A percentile compares a stretch with the other conserved stretches of the same genome.
Evolutionary conservation across 2,888 invertebrate species (phyloP).

Genomic region (Reticulitermes lucifugus): DNA sequence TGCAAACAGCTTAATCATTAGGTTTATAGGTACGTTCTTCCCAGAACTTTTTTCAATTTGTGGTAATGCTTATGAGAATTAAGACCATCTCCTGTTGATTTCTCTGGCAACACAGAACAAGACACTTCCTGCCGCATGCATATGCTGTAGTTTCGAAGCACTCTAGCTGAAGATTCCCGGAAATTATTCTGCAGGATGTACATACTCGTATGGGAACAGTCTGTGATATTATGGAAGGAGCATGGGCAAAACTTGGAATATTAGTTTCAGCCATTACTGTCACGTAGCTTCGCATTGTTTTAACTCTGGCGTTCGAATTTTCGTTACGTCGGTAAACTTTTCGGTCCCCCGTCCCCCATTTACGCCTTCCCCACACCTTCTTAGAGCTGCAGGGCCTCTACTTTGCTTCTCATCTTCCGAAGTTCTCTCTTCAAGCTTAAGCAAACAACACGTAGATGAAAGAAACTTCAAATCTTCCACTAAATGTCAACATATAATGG

Average conservation of each 20-base stretch:
- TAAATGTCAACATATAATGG: slow-evolving; percentile 14
- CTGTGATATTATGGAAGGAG: neutral
- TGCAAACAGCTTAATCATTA: no score
- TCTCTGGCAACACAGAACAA: no score
- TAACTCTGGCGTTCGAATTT: slow-evolving; percentile 13
- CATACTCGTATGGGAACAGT: neutral
- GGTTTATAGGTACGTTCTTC: no score
- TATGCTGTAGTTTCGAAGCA: neutral
- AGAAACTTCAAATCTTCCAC: neutral
- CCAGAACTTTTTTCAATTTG: no score
- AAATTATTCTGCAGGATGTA: neutral
- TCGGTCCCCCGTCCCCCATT: neutral
- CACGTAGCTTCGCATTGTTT: slow-evolving; percentile 12
- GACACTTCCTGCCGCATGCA: neutral
- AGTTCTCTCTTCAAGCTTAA: neutral
- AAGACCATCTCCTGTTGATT: no score
- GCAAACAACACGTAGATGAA: slow-evolving; percentile 21
- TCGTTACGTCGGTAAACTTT: neutral
- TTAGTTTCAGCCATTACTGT: slow-evolving; percentile 14
- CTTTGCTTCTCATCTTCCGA: neutral
- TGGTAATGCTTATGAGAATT: no score
- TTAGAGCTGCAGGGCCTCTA: neutral
- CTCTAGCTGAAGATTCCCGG: neutral
- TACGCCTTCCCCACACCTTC: neutral
- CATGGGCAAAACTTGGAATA: neutral